phyloP scores from a whole-genome alignment of 1,140 invertebrate species.

The Bombus breviceps region DNA sequence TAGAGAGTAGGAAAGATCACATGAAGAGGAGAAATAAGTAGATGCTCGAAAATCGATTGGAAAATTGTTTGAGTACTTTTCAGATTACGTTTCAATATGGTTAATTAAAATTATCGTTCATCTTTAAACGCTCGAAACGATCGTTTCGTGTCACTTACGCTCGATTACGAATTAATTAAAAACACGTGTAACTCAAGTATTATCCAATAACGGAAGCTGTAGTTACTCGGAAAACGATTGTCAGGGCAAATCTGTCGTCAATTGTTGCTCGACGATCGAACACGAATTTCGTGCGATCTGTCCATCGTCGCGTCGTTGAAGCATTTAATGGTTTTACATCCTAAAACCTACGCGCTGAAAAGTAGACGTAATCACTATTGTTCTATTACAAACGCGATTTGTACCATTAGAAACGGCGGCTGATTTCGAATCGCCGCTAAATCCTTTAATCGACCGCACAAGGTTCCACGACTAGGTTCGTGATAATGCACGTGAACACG shows the following conservation, averaged over 20 bases:
- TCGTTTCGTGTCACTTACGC: neutral
- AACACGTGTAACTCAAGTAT: neutral
- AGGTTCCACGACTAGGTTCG: neutral
- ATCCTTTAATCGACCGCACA: neutral
- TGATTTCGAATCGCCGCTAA: neutral
- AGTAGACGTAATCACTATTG: neutral
- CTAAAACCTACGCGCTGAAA: neutral
- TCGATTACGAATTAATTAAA: slow-evolving; percentile 3
- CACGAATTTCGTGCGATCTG: neutral
- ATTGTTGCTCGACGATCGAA: neutral
- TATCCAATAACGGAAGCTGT: slow-evolving; percentile 4
- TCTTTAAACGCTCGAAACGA: neutral
- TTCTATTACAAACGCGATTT: neutral
- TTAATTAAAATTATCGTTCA: neutral
- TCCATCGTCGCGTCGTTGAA: neutral
- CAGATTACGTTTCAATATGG: neutral
- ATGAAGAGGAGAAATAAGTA: neutral
- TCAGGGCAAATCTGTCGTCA: neutral
- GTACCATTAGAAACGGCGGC: neutral
- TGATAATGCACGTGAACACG: no score
- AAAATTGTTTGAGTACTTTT: neutral
- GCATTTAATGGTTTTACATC: neutral
- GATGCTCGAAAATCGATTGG: neutral
- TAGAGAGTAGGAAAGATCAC: neutral
- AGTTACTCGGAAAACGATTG: neutral